Conservation (phyloP, 2,797 vertebrate genomes). For the Lindbergichthys nudifrons region DNA sequence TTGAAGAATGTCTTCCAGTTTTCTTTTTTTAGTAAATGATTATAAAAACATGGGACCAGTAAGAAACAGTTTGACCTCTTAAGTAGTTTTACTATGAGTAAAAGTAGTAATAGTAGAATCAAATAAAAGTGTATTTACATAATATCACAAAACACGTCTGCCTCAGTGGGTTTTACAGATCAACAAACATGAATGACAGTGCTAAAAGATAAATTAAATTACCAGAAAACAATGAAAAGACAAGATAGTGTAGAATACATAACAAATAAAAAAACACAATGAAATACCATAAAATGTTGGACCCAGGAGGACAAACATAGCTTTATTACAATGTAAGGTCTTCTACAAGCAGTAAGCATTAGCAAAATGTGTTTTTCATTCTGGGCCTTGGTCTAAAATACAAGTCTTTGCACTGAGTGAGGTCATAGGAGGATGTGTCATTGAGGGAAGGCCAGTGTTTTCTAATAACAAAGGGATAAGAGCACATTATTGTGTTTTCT, state of each 20-base stretch:
- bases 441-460: constrained; percentile 18
- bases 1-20: too few relatives aligned
- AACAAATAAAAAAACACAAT: neutral
- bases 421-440: constrained; percentile 15
- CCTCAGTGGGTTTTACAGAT: too few relatives aligned
- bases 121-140: too few relatives aligned
- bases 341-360: too few relatives aligned
- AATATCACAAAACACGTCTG: too few relatives aligned
- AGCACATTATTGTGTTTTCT: constrained; percentile 39
- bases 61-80: neutral
- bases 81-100: neutral
- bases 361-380: too few relatives aligned
- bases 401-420: constrained; percentile 6
- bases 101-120: neutral
- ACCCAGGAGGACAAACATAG: too few relatives aligned
- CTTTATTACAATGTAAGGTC: too few relatives aligned
- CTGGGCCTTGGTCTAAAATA: neutral
- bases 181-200: too few relatives aligned
- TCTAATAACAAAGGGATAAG: constrained; percentile 47
- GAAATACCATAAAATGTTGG: neutral
- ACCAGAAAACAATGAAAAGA: neutral
- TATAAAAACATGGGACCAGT: neutral
- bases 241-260: too few relatives aligned
- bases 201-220: too few relatives aligned
- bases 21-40: neutral